Percentiles rank a stretch among this genome's conserved stretches.
These are phyloP conservation scores for Acanthococcus lagerstroemiae DNA, from an alignment of 2,888 invertebrate species.

Conservation along the genomic window DNA sequence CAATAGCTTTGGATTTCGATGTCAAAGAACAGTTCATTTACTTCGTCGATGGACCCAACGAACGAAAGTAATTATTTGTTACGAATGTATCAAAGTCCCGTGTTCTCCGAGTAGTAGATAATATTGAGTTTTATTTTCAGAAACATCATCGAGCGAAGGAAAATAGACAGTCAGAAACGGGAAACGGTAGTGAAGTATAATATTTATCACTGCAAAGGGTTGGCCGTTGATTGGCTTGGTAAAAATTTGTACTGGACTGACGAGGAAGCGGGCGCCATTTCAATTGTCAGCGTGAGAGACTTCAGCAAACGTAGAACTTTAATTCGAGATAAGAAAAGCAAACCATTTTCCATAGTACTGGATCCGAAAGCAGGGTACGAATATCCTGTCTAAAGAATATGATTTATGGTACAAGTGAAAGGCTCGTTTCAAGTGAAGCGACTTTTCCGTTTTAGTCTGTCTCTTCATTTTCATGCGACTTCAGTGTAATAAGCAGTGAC, in stretches of 20 bases:
- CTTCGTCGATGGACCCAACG: slow-evolving; percentile 50
- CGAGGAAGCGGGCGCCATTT: slow-evolving; percentile 54
- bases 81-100: neutral
- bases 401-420: too few species aligned
- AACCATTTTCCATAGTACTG: slow-evolving; percentile 58
- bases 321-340: slow-evolving; percentile 47
- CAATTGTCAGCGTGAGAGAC: slow-evolving; percentile 48
- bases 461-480: too few species aligned
- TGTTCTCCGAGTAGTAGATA: neutral
- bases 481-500: too few species aligned
- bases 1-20: slow-evolving; percentile 60
- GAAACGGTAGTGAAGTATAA: slow-evolving; percentile 51
- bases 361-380: slow-evolving; percentile 55
- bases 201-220: slow-evolving; percentile 56
- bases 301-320: slow-evolving; percentile 49
- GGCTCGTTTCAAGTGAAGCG: too few species aligned
- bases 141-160: slow-evolving; percentile 54
- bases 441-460: too few species aligned
- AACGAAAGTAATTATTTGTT: neutral
- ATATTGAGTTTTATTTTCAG: slow-evolving; percentile 29
- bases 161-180: slow-evolving; percentile 50
- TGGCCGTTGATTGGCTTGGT: slow-evolving; percentile 77
- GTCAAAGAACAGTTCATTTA: slow-evolving; percentile 51
- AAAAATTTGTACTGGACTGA: slow-evolving; percentile 77
- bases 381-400: too few species aligned